Evolutionary conservation across 1,140 invertebrate species (phyloP).

Genomic region (Amphibalanus amphitrite): DNA sequence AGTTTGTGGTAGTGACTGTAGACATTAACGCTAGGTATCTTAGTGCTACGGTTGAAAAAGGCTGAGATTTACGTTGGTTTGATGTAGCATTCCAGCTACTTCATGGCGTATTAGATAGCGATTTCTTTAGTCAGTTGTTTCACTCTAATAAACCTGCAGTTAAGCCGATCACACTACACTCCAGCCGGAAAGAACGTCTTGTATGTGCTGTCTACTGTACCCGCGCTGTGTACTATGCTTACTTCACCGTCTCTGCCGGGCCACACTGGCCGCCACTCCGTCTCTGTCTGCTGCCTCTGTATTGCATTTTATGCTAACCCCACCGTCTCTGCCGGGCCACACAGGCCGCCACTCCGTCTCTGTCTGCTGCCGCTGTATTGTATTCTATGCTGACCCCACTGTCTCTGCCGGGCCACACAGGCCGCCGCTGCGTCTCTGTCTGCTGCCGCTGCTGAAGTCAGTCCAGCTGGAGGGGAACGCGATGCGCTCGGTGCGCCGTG

Average conservation of each 20-base stretch:
- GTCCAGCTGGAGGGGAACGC: conserved; percentile 72
- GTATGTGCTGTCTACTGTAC: too few relatives aligned
- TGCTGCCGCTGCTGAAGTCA: conserved; percentile 60
- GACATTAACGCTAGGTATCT: too few relatives aligned
- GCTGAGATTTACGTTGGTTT: too few relatives aligned
- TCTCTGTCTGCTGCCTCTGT: neutral
- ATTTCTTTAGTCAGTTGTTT: neutral
- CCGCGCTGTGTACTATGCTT: too few relatives aligned
- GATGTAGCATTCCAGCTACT: too few relatives aligned
- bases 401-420: conserved; percentile 27
- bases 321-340: neutral
- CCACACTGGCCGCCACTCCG: neutral
- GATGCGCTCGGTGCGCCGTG: conserved; percentile 49
- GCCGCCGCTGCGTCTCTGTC: conserved; percentile 51
- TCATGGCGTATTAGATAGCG: too few relatives aligned
- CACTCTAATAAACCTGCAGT: neutral
- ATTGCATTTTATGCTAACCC: too few relatives aligned
- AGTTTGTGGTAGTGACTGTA: too few relatives aligned
- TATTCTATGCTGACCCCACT: neutral
- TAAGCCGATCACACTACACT: too few relatives aligned
- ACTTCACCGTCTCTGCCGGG: neutral
- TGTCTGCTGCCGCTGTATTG: neutral
- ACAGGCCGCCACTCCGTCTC: neutral
- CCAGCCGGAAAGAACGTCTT: too few relatives aligned
- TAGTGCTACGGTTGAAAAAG: too few relatives aligned